Base-by-base conservation (phyloP, 2,888 invertebrate genomes). In the Drosophila neonasuta region DNA sequence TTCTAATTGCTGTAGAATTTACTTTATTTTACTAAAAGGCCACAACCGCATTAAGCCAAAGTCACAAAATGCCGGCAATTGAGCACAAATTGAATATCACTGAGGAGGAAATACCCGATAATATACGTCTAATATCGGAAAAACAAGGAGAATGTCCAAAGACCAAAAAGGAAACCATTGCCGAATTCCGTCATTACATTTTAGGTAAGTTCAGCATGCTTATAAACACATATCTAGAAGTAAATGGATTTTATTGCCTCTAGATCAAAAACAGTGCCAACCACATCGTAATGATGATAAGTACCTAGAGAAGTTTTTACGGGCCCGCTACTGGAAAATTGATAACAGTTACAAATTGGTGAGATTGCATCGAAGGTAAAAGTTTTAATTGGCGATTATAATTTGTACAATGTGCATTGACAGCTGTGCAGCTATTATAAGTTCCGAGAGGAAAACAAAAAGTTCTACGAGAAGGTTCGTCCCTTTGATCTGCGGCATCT, bases 221-320 rank as follows among this genome's bases (percentile, higher is more conserved):
- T 4, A 1, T 10, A 1, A 3, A 0, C 7, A 17, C 24, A 15
- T 4, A 7, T 7, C 13, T 2, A 20, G 9, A 9, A 32, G 4
- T 24, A 36, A 42, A 17, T 3, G 41, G 1, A 30, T 64, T 71
- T 73, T 71, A 92, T 92, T 36, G 10, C 15, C 1, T 45, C 57
- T 91, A 95, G 96, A 95, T 88, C 93, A 93, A 68, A 95, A 95
- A 36, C 95, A 95, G 85, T 95, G 94, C 88, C 92, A 92, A 52
- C 95, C 95, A 3, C 94, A 95, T 77, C 92, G 96, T 62, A 94
- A 94, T 91, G 96, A 96, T 89, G 95, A 96, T 84, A 93, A 93
- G 20, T 96, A 94, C 88, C 91, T 96, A 60, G 91, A 95, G 52
- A 93, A 94, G 88, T 96, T 96, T 88, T 91, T 96, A 66, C 93